phyloP scores from a whole-genome alignment of 2,888 invertebrate genomes.

The Mythimna pallens region DNA sequence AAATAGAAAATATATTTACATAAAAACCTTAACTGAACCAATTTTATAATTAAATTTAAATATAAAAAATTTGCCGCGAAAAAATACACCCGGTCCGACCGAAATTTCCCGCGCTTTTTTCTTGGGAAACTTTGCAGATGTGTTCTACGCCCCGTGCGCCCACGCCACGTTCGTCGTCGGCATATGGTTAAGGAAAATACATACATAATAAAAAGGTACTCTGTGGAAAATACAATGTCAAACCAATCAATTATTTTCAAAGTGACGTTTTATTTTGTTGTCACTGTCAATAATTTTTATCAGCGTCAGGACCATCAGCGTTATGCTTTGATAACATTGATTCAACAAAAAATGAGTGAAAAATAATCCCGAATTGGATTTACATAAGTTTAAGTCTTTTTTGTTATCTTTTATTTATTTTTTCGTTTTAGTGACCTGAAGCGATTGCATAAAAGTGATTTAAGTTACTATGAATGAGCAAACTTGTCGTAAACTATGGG shows the following conservation, averaged over 20 bases:
- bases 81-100: too few species aligned
- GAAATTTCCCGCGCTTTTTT: too few species aligned
- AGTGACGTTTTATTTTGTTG: not conserved
- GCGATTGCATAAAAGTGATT: constrained; percentile 1
- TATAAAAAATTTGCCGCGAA: too few species aligned
- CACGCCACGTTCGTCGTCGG: too few species aligned
- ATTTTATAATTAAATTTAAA: too few species aligned
- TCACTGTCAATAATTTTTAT: constrained; percentile 8
- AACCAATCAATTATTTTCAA: not conserved
- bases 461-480: constrained; percentile 82
- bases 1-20: too few species aligned
- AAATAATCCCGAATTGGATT: constrained; percentile 20
- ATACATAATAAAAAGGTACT: too few species aligned
- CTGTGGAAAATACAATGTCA: too few species aligned
- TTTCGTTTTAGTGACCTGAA: constrained; percentile 34
- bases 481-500: constrained; percentile 81
- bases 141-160: too few species aligned
- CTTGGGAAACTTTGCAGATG: too few species aligned
- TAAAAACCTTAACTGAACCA: too few species aligned
- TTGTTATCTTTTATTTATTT: constrained; percentile 29
- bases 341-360: constrained; percentile 30
- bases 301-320: not conserved
- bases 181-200: too few species aligned
- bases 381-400: constrained; percentile 2
- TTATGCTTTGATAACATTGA: not conserved